Base-by-base conservation (phyloP, 2,888 invertebrate genomes). In the Drosophila mulleri region DNA sequence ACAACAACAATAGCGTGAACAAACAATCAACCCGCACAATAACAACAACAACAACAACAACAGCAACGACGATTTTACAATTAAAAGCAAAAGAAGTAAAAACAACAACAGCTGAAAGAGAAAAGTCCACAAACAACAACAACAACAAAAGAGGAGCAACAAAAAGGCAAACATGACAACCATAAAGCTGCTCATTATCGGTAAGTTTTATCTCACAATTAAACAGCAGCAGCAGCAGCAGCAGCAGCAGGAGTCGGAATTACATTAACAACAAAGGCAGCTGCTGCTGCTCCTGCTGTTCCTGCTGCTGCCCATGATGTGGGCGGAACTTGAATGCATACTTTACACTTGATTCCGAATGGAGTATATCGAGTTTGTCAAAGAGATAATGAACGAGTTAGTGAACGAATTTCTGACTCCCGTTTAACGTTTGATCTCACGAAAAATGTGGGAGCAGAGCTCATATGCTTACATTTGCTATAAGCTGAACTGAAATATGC, bases 131-230 rank as follows among this genome's bases (percentile, higher is more conserved):
- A 45, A 52, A 56, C 44, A 71, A 35, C 26, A 26, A 35, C 26
- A 26, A 26, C 61, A 50, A 50, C 23, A 45, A 7, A 23, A 4
- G 47, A 16, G 16, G 5, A 16, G n/a, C 47, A 48, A 41, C 32
- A 63, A 44, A 20, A 75, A 58, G 53, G 47, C 65, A 73, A 89
- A 84, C 78, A 91, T 91, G 90, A 72, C 82, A 69, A 74, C 82
- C 82, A 81, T 88, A 77, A 91, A 88, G 84, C 86, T 91, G 75
- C 86, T 91, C 84, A 90, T 90, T 90, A 89, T 91, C 75, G 91
- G 91, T 91, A 83, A 91, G 91, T 90, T 87, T 83, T 85, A 87
- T 82, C 83, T 88, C 75, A 77, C 90, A 89, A 89, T 89, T 90
- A 89, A 90, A 88, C 67, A 71, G 66, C 68, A 73, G 35, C 67